Evolutionary conservation across 2,113 vertebrate species (phyloP), one percentile per base, ranked within the genome.

Genomic region (Muntiacus reevesi): DNA sequence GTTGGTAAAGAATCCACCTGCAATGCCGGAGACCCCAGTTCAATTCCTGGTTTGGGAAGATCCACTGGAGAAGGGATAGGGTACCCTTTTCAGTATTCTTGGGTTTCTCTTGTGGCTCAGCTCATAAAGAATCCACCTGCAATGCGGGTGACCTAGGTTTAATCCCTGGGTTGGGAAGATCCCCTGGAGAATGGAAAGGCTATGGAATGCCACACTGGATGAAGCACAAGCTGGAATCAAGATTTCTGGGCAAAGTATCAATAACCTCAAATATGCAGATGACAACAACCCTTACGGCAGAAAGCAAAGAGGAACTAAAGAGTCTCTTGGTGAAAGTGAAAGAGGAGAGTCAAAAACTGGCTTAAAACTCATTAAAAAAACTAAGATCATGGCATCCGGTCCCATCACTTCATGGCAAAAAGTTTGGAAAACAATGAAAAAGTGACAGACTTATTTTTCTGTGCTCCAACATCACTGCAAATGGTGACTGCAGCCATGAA

Each of bases 1-100:
- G n/a, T 36, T 71, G n/a, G n/a, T 71, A 71, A 71, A 71, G n/a
- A 67, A 67, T n/a, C 33, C 62, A 67, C 64, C 64, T 36, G 64
- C 64, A 36, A 21, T 11, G 33, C 0, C 0, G 1, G 33, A 36
- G 8, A 67, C 8, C 64, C 21, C 21, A 33, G 8, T 11, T 67
- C 36, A 21, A 19, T 11, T 17, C 17, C 33, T 67, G 64, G 17
- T 10, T 67, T 67, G 33, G 33, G 4, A 67, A 67, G 17, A 67
- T 21, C 4, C 4, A 4, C 17, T 67, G n/a, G 4, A 67, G 64
- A 67, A 67, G 21, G 17, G 17, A 36, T 36, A 67, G 33, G 16
- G 33, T 19, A 21, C 40, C 40, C 40, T 40, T 40, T 40, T 40
- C 40, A 40, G 40, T 40, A 40, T 40, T 40, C 40, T 40, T 40